Percentiles rank a stretch among this genome's conserved stretches.
phyloP scores from a whole-genome alignment of 92 coral and sea anemone species.

The Heliopora coerulea region DNA sequence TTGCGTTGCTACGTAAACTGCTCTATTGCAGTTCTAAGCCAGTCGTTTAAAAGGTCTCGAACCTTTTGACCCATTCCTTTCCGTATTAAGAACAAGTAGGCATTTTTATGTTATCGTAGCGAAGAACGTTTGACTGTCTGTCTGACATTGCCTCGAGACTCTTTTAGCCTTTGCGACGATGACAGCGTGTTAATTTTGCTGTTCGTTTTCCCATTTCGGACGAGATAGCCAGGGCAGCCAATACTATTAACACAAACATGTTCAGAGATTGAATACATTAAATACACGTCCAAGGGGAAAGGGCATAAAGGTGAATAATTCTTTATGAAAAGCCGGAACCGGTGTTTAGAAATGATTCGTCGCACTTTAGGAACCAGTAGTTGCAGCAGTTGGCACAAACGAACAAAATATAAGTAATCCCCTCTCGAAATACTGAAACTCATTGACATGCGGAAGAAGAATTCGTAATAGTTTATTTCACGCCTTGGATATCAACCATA shows the following conservation, averaged over 20 bases:
- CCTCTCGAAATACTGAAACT: too few species aligned
- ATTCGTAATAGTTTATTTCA: too few species aligned
- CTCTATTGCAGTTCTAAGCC: not conserved
- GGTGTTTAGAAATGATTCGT: not conserved
- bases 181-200: too few species aligned
- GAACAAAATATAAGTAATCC: too few species aligned
- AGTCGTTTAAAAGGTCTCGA: constrained; percentile 9
- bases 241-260: not conserved
- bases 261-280: not conserved
- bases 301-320: not conserved
- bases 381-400: too few species aligned
- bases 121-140: too few species aligned
- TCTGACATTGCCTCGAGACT: too few species aligned
- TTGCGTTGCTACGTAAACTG: not conserved
- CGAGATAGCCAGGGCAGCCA: not conserved
- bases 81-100: constrained; percentile 1
- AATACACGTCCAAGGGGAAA: not conserved
- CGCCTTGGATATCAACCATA: too few species aligned
- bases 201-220: not conserved
- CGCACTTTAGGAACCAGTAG: too few species aligned
- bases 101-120: too few species aligned
- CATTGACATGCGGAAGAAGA: too few species aligned
- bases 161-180: too few species aligned
- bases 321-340: constrained; percentile 9
- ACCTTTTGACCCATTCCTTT: constrained; percentile 10